Conservation (phyloP, 2,797 vertebrate species). For the Ctenopoma multispine region DNA sequence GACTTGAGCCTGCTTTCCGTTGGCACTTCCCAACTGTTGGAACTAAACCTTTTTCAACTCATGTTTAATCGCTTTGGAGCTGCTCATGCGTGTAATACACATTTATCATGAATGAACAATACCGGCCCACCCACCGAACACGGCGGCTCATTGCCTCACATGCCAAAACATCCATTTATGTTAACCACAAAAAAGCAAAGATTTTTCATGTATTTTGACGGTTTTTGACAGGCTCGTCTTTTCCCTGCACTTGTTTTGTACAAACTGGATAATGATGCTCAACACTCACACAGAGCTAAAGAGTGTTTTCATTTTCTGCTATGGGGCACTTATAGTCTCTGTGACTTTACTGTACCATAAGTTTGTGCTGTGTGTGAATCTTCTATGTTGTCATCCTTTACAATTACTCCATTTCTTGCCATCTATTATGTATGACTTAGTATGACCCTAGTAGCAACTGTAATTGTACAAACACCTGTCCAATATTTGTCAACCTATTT, state of each 20-base stretch:
- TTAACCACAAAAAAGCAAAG: slow-evolving; percentile 28
- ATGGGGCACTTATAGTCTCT: slow-evolving; percentile 5
- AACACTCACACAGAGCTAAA: background rate
- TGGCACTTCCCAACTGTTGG: slow-evolving; percentile 44
- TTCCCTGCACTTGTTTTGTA: background rate
- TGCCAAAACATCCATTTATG: slow-evolving; percentile 65
- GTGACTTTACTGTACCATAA: background rate
- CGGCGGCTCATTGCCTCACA: slow-evolving; percentile 30
- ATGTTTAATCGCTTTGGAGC: slow-evolving; percentile 63
- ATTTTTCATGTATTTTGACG: background rate
- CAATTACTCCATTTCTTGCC: background rate
- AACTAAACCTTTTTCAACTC: slow-evolving; percentile 50
- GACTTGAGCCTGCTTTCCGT: slow-evolving; percentile 42
- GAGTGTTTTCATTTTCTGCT: background rate
- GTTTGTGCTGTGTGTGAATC: background rate
- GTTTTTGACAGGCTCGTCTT: slow-evolving; percentile 7
- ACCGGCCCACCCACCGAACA: slow-evolving; percentile 55
- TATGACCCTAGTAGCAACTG: too few species aligned
- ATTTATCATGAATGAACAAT: slow-evolving; percentile 77
- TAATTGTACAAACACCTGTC: background rate
- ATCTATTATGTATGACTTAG: background rate
- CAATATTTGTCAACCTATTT: background rate
- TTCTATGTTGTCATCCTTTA: background rate
- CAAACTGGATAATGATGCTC: slow-evolving; percentile 8
- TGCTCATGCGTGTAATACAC: slow-evolving; percentile 64